Percentiles rank a stretch among this genome's conserved stretches.
Conservation (phyloP, 1,140 invertebrate species). For the Scaptomyza montana region DNA sequence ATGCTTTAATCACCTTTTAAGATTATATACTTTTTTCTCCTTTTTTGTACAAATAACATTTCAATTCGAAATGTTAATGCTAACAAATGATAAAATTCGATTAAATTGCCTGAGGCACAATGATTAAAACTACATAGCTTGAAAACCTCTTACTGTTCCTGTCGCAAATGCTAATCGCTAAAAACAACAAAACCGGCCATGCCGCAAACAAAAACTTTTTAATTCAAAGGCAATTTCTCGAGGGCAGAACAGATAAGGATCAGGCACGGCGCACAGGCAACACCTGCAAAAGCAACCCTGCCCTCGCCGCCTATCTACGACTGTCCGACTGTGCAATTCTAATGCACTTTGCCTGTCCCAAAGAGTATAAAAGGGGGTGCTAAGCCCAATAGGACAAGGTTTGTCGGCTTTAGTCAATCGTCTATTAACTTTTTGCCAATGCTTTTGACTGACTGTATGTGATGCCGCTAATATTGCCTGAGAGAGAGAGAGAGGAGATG, state of each 20-base stretch:
- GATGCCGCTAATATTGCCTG: constrained; percentile 71
- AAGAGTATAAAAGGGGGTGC: constrained; percentile 41
- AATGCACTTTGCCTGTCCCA: constrained; percentile 78
- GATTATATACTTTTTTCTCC: not conserved
- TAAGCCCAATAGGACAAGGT: constrained; percentile 55
- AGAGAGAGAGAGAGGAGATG: not conserved
- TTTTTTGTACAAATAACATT: not conserved
- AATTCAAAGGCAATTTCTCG: constrained; percentile 64
- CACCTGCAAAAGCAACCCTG: constrained; percentile 66
- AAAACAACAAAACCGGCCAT: constrained; percentile 78
- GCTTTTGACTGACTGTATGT: constrained; percentile 43
- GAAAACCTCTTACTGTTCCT: not conserved
- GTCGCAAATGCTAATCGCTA: constrained; percentile 62
- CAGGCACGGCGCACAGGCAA: constrained; percentile 53
- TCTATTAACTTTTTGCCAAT: constrained; percentile 78
- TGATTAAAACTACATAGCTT: constrained; percentile 16
- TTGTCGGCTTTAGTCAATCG: constrained; percentile 78
- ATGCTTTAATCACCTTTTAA: not conserved
- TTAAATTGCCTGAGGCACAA: constrained; percentile 57
- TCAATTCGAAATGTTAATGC: constrained; percentile 19
- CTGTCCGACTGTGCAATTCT: constrained; percentile 19
- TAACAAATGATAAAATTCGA: constrained; percentile 59
- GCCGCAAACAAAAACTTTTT: constrained; percentile 66
- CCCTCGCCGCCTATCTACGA: not conserved
- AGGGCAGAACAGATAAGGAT: constrained; percentile 7